Percentiles rank a stretch among this genome's conserved stretches.
phyloP scores from a whole-genome alignment of 2,113 vertebrate genomes.

The Coptodon bakossiorum region DNA sequence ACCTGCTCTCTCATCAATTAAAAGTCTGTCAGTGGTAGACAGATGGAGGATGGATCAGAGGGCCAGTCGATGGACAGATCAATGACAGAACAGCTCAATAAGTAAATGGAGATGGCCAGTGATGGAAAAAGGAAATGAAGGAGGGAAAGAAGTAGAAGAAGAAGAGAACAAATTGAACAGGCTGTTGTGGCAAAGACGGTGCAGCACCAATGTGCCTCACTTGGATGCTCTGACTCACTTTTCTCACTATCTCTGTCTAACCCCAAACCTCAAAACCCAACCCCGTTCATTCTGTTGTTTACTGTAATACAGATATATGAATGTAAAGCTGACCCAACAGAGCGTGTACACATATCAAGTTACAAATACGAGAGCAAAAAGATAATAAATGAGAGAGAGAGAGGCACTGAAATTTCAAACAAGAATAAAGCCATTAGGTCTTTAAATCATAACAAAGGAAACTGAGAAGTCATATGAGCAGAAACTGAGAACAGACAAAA shows the following conservation, averaged over 20 bases:
- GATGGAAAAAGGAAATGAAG: conserved; percentile 66
- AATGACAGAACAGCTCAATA: conserved; percentile 71
- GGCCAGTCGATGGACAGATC: conserved; percentile 66
- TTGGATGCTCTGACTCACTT: conserved; percentile 1
- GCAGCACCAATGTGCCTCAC: background rate
- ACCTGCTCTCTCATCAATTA: conserved; percentile 75
- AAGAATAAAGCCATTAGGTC: background rate
- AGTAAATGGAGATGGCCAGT: conserved; percentile 68
- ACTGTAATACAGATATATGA: background rate
- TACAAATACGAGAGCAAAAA: background rate
- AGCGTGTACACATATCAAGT: background rate
- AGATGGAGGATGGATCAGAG: conserved; percentile 73
- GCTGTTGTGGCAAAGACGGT: conserved; percentile 49
- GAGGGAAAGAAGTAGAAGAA: conserved; percentile 41
- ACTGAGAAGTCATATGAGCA: background rate
- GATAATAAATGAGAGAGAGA: background rate
- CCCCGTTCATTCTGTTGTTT: background rate
- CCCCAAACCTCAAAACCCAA: background rate
- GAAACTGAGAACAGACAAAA: background rate
- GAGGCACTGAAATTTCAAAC: background rate
- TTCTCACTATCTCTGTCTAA: background rate
- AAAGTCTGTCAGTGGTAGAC: conserved; percentile 73
- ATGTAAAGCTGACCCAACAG: background rate
- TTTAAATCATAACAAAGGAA: background rate
- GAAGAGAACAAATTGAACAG: conserved; percentile 60